phyloP scores from a whole-genome alignment of 2,888 invertebrate genomes.

The Cyclophora albipunctata region DNA sequence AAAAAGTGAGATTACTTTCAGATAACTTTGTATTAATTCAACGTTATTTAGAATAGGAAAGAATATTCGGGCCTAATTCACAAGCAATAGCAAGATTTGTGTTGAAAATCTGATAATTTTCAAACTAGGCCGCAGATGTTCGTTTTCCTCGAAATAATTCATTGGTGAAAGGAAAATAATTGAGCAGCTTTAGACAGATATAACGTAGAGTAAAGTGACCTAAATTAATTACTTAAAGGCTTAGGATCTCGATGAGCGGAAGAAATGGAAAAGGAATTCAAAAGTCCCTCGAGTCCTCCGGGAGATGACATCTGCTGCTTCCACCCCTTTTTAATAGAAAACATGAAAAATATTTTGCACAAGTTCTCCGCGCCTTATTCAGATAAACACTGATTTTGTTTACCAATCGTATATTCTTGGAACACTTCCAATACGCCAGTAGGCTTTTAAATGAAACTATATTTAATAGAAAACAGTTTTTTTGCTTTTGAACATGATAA shows the following conservation, averaged over 20 bases:
- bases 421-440: not conserved
- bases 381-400: not conserved
- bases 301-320: too few species aligned
- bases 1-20: too few species aligned
- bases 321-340: too few species aligned
- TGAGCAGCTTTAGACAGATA: not conserved
- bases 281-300: not conserved
- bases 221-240: constrained; percentile 2
- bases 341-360: too few species aligned
- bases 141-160: constrained; percentile 9
- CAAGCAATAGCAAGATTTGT: too few species aligned
- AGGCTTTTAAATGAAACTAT: not conserved
- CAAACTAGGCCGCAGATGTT: constrained; percentile 2
- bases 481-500: not conserved
- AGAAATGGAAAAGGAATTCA: too few species aligned
- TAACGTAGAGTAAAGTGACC: constrained; percentile 1
- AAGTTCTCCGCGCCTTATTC: too few species aligned
- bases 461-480: constrained; percentile 2
- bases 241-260: too few species aligned
- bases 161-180: not conserved
- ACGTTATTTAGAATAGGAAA: too few species aligned
- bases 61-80: too few species aligned
- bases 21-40: too few species aligned
- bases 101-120: constrained; percentile 2
- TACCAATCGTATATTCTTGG: not conserved